Conservation (phyloP, 2,888 invertebrate species). For the Drosophila demipolita region DNA sequence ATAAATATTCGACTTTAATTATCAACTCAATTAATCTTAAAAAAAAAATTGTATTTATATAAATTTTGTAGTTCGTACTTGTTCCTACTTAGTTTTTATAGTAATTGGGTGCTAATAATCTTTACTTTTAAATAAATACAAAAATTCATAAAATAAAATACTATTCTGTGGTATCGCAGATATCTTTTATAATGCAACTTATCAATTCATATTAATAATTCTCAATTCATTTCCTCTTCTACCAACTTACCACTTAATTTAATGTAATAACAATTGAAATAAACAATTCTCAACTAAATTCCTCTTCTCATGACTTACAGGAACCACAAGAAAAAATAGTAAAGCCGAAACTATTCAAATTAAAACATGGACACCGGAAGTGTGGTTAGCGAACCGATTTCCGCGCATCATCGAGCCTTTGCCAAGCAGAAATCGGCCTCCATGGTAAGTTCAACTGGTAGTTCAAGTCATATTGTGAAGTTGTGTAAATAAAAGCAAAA, state of each 20-base stretch:
- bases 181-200: neutral
- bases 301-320: slow-evolving; percentile 10
- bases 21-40: neutral
- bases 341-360: neutral
- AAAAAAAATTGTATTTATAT: no score
- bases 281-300: neutral
- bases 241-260: neutral
- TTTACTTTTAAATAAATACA: neutral
- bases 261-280: neutral
- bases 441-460: slow-evolving; percentile 78
- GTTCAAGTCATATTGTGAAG: slow-evolving; percentile 16
- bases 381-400: slow-evolving; percentile 84
- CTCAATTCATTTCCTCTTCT: neutral
- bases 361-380: slow-evolving; percentile 83
- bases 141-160: no score
- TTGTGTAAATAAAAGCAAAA: slow-evolving; percentile 19
- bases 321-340: neutral
- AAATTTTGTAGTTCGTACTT: no score
- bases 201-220: no score
- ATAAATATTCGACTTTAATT: neutral
- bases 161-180: neutral
- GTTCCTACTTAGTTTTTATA: no score
- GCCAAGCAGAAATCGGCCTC: slow-evolving; percentile 84
- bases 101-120: no score
- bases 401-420: slow-evolving; percentile 84